Evolutionary conservation across 2,797 vertebrate genomes (phyloP).

Genomic region (Agapornis canus): DNA sequence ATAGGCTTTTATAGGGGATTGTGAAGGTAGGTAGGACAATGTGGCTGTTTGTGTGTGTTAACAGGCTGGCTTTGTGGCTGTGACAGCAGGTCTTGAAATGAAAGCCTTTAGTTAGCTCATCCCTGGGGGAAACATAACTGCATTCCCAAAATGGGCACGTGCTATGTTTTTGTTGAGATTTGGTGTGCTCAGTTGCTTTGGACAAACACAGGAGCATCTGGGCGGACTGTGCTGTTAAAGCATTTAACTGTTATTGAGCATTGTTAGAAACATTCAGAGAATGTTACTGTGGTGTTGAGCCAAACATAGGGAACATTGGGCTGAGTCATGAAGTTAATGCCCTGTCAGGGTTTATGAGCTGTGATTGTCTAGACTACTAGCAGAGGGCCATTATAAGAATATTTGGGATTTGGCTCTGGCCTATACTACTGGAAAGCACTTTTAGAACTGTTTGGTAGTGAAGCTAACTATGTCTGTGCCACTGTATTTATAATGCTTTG

Average conservation of each 20-base stretch:
- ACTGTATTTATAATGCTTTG: neutral
- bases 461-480: neutral
- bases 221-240: neutral
- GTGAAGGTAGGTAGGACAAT: rapidly evolving
- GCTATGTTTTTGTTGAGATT: neutral
- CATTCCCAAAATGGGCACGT: neutral
- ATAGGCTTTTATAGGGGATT: neutral
- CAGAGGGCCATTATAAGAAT: neutral
- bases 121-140: neutral
- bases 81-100: neutral
- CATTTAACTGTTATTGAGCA: neutral
- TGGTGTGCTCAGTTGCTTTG: neutral
- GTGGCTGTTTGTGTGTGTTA: neutral
- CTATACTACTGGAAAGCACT: neutral
- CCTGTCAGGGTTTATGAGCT: neutral
- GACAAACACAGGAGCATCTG: neutral
- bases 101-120: neutral
- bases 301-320: neutral
- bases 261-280: neutral
- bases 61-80: neutral
- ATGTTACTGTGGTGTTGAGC: neutral
- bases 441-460: neutral
- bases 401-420: neutral
- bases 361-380: neutral
- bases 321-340: neutral